Base-by-base conservation (phyloP, 2,113 vertebrate genomes). In the Epinephelus moara region DNA sequence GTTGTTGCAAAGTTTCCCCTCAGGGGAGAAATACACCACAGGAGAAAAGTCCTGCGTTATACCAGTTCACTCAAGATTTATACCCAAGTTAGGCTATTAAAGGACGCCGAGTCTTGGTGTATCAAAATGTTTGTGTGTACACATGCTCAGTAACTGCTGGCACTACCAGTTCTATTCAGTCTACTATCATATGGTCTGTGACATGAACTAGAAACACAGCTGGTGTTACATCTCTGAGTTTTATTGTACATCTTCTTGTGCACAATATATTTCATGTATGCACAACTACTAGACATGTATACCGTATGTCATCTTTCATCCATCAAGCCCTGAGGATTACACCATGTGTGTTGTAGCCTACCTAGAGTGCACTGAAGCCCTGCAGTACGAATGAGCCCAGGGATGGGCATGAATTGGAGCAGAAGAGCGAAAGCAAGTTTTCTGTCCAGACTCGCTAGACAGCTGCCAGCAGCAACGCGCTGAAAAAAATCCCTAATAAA, bases 381-480 rank as follows among this genome's bases (percentile, higher is more conserved):
- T 71, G 62, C 77, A 85, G 78, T 53, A 50, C 40, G 33, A 45
- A 81, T 66, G 81, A 76, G 84, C 60, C 79, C 81, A 56, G 57
- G 75, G 79, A 62, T 67, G 70, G 27, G 66, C 72, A 91, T 84
- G 89, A 94, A 94, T 82, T 93, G 85, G 88, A 93, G 88, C 93
- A 94, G 91, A 95, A 94, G 75, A 85, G 50, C 21, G 9, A 70
- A 53, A 57, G 23, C 63, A 83, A 71, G 81, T 84, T 88, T 78
- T 78, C 72, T 74, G 85, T 60, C 72, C 77, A 80, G 81, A 80
- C 75, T 73, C 33, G 17, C 53, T 70, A 74, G 76, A 84, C 70
- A 86, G 84, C 83, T 88, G 80, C 73, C 72, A 59, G 71, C 49
- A 82, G 68, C 68, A 81, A 85, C 25, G 21, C 69, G 56, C 8